Evolutionary conservation across 2,888 invertebrate species (phyloP).

Genomic region (Amiota communis): DNA sequence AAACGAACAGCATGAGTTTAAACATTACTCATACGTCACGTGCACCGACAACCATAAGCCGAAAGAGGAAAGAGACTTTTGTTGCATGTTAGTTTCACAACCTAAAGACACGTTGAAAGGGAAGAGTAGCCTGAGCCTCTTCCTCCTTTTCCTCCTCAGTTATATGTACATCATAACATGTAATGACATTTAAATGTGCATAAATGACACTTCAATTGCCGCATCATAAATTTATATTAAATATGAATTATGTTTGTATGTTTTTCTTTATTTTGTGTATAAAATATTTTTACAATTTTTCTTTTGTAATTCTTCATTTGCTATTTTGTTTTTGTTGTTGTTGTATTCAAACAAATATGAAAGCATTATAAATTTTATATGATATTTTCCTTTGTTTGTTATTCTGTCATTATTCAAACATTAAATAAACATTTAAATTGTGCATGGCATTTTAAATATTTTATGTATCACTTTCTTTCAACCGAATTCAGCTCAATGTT

Average conservation of each 20-base stretch:
- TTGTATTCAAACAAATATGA: no score
- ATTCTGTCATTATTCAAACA: no score
- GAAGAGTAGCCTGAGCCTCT: not conserved
- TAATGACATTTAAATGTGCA: slow-evolving; percentile 44
- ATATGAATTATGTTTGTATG: slow-evolving; percentile 23
- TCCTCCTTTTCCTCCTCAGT: not conserved
- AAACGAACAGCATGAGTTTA: not conserved
- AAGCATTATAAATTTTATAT: no score
- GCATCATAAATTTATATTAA: slow-evolving; percentile 40
- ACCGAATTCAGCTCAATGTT: no score
- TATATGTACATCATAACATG: slow-evolving; percentile 32
- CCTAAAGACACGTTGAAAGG: not conserved
- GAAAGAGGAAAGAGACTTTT: not conserved
- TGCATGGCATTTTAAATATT: no score
- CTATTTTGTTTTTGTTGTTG: no score
- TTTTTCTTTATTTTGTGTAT: no score
- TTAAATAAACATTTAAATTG: no score
- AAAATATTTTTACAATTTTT: no score
- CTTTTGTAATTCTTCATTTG: no score
- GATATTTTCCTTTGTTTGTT: no score
- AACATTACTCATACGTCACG: slow-evolving; percentile 9
- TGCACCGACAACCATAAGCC: not conserved
- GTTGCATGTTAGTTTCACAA: not conserved
- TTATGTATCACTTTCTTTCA: no score
- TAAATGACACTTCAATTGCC: slow-evolving; percentile 39